Evolutionary conservation across 2,113 vertebrate genomes (phyloP).

Genomic region (Hippocampus comes): DNA sequence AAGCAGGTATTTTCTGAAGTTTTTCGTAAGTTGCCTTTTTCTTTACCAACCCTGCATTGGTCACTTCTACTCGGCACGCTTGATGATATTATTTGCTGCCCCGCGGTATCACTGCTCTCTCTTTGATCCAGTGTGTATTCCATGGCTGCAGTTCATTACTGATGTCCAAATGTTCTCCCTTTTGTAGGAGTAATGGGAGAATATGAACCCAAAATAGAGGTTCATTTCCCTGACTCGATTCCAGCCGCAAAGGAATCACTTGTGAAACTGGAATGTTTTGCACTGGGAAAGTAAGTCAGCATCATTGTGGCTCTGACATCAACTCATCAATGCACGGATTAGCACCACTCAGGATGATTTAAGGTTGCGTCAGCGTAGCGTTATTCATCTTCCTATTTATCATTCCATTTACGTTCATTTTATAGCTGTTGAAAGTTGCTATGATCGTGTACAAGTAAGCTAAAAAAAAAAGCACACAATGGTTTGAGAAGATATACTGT

Average conservation of each 20-base stretch:
- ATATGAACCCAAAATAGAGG: constrained; percentile 98
- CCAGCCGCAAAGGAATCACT: constrained; percentile 88
- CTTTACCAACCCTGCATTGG: constrained; percentile 23
- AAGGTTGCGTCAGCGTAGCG: constrained; percentile 18
- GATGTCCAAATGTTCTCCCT: constrained; percentile 54
- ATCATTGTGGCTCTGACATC: background rate
- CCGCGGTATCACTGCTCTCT: constrained; percentile 29
- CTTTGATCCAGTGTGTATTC: constrained; percentile 40
- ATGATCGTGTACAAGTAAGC: background rate
- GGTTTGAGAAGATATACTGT: background rate
- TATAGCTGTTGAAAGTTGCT: constrained; percentile 36
- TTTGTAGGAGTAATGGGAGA: constrained; percentile 90
- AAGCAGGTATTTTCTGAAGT: constrained; percentile 53
- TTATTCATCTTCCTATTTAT: constrained; percentile 33
- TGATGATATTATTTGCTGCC: constrained; percentile 27
- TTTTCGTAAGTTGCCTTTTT: constrained; percentile 51
- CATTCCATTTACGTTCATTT: constrained; percentile 31
- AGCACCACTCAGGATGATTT: constrained; percentile 25
- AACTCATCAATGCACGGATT: constrained; percentile 21
- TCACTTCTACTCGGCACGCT: constrained; percentile 25
- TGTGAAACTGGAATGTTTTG: constrained; percentile 91
- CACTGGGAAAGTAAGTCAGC: constrained; percentile 91
- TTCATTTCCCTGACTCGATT: constrained; percentile 89
- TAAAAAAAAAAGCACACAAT: background rate
- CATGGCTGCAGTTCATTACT: constrained; percentile 54